Evolutionary conservation across 2,113 vertebrate genomes (phyloP), one percentile per base, ranked within the genome.

Genomic region (Donacobius atricapilla): DNA sequence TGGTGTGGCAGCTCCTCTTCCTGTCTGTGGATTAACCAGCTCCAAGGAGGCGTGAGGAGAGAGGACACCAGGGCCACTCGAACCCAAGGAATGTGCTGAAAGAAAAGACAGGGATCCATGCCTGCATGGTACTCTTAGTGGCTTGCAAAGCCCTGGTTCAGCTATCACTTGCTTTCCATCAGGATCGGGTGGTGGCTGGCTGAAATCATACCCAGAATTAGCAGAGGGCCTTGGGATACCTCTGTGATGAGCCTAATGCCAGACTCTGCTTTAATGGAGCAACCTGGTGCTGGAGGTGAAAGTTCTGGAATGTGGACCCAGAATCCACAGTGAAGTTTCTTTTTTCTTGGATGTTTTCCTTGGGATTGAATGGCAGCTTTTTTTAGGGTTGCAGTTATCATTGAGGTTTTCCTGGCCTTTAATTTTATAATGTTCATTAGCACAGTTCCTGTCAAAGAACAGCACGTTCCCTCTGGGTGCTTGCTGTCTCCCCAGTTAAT

Each of bases 21-120:
- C 44, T 78, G 45, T 65, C 72, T 44, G 2, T 25, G 40, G 64
- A 28, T 75, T 50, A 51, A 40, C 7, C 16, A 57, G 33, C 72
- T 84, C n/a, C 65, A 22, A 58, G 73, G 23, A 61, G 28, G n/a
- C 2, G 3, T 48, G 30, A 51, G 48, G 54, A 57, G 58, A 70
- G 40, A 23, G 37, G 77, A 19, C 39, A n/a, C 25, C 1, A 2
- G 1, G 3, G 51, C 75, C 51, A 30, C 42, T 14, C 0, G 0
- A 81, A 42, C 42, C 60, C 51, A 33, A 1, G 23, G 57, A 70
- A 42, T 1, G 1, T 56, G 33, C 51, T 53, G 54, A 57, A 53
- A 42, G 39, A 63, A 42, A 73, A 44, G 54, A 42, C 13, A 6
- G 27, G 13, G 8, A 18, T 68, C 6, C 2, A 4, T 66, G 31